Conservation (phyloP, 2,113 vertebrate species). For the Trachemys scripta region DNA sequence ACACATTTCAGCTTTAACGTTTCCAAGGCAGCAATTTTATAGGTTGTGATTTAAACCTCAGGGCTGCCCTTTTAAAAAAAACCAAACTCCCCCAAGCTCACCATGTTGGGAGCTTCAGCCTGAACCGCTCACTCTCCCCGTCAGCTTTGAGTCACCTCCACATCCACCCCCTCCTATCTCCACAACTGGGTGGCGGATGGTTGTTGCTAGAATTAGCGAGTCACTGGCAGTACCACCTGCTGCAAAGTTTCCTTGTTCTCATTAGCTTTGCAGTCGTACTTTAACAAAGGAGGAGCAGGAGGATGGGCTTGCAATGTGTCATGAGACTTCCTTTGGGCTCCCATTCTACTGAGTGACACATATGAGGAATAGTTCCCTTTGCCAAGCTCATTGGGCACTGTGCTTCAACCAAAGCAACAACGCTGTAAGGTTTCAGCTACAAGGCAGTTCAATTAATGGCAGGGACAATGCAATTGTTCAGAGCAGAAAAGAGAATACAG, state of each 20-base stretch:
- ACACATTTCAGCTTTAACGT: background rate
- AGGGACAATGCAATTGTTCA: background rate
- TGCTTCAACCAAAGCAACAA: rapidly evolving
- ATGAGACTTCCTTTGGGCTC: background rate
- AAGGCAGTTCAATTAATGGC: background rate
- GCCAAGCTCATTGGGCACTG: rapidly evolving
- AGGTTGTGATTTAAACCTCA: background rate
- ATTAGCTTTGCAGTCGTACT: background rate
- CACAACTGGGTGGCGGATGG: background rate
- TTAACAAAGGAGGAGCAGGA: background rate
- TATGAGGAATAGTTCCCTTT: background rate
- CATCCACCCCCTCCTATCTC: background rate
- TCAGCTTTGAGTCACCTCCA: slow-evolving; percentile 40
- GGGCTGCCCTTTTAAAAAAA: background rate
- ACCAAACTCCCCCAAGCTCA: background rate
- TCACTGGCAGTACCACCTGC: background rate
- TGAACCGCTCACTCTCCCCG: background rate
- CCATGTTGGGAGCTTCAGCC: background rate
- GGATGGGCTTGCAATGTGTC: background rate
- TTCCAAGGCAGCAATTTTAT: background rate
- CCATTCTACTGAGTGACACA: rapidly evolving
- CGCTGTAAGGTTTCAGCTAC: background rate
- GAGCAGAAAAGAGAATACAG: background rate
- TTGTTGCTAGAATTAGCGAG: slow-evolving; percentile 16
- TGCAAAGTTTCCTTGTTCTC: background rate